A percentile compares a stretch with the other conserved stretches of the same genome.
Evolutionary conservation across 2,888 invertebrate species (phyloP).

Genomic region (Spodoptera exigua): DNA sequence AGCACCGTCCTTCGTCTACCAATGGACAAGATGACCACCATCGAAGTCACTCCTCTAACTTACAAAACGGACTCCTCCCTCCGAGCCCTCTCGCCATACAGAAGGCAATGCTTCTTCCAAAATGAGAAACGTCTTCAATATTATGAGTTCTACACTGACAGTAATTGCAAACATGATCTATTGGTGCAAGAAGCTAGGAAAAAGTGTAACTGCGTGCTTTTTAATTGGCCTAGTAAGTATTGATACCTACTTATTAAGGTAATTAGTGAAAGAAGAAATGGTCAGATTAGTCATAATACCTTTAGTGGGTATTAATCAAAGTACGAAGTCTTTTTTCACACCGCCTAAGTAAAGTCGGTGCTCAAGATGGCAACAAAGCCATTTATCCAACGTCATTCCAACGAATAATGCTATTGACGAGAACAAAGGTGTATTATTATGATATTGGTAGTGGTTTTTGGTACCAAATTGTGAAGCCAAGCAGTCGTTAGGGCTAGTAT

Average conservation of each 20-base stretch:
- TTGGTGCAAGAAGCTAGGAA: slow-evolving; percentile 81
- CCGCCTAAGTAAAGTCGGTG: no score
- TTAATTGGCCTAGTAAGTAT: slow-evolving; percentile 84
- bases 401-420: no score
- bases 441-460: no score
- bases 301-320: no score
- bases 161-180: slow-evolving; percentile 87
- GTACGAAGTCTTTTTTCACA: no score
- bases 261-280: neutral
- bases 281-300: no score
- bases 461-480: no score
- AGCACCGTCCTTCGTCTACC: slow-evolving; percentile 82
- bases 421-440: no score
- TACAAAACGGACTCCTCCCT: slow-evolving; percentile 80
- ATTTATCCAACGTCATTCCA: no score
- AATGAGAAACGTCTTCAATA: slow-evolving; percentile 78
- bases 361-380: no score
- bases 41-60: slow-evolving; percentile 81
- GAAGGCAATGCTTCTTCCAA: slow-evolving; percentile 84
- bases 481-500: no score
- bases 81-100: slow-evolving; percentile 70
- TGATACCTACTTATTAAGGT: neutral
- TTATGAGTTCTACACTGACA: slow-evolving; percentile 86
- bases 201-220: slow-evolving; percentile 83
- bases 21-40: slow-evolving; percentile 83